Conservation (phyloP, 2,888 invertebrate genomes). For the Kuschelorhynchus macadamiae region DNA sequence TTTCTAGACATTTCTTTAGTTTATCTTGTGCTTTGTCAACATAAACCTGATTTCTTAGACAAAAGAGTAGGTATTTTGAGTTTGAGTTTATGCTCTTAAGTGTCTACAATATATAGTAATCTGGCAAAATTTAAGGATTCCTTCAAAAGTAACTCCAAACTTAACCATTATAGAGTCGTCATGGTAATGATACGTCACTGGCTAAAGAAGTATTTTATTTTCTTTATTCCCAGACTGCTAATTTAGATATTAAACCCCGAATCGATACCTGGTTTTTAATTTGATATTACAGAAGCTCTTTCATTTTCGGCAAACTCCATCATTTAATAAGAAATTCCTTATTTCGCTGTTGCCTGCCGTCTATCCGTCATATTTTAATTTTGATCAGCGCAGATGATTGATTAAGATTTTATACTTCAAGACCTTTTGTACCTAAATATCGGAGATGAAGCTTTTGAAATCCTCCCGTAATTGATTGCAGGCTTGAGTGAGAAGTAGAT, state of each 20-base stretch:
- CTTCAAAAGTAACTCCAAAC: too few relatives aligned
- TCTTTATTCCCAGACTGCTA: constrained; percentile 3
- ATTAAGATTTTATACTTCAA: constrained; percentile 51
- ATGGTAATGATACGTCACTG: too few relatives aligned
- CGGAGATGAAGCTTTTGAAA: constrained; percentile 46
- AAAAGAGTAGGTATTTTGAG: too few relatives aligned
- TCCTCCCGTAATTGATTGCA: constrained; percentile 46
- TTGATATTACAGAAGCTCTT: constrained; percentile 38
- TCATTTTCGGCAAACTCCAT: constrained; percentile 38
- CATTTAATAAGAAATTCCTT: constrained; percentile 47
- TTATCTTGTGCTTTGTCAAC: too few relatives aligned
- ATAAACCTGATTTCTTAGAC: too few relatives aligned
- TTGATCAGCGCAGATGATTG: constrained; percentile 50
- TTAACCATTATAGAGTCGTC: too few relatives aligned
- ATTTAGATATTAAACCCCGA: constrained; percentile 25
- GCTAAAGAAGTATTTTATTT: too few relatives aligned
- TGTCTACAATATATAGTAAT: too few relatives aligned
- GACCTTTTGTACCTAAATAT: constrained; percentile 50
- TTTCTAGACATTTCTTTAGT: too few relatives aligned
- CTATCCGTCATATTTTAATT: constrained; percentile 48
- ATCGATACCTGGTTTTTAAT: constrained; percentile 45
- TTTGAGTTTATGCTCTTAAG: too few relatives aligned
- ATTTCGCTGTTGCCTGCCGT: constrained; percentile 42
- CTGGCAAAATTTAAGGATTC: too few relatives aligned
- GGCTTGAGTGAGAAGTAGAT: constrained; percentile 45